Conservation (phyloP, 2,113 vertebrate genomes). For the Xenopus tropicalis region UCB_Xtro_10.0 CM004447.2:28764501-28765000, state of each 20-base stretch:
- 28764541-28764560: no score
- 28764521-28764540: no score
- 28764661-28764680: no score
- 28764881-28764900: conserved; percentile 22
- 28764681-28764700: neutral
- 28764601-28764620: no score
- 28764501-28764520: no score
- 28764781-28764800: conserved; percentile 32
- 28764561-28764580: no score
- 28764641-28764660: no score
- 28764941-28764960: neutral
- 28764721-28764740: neutral
- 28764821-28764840: conserved; percentile 35
- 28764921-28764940: neutral
- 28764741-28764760: neutral
- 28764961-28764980: neutral
- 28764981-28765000: neutral
- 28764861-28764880: conserved; percentile 23
- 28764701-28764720: neutral
- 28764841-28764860: conserved; percentile 24
- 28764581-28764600: no score
- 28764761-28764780: conserved; percentile 8
- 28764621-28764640: no score
- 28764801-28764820: conserved; percentile 33
- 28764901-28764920: conserved; percentile 26